Conservation (phyloP, 2,888 invertebrate species). For the Pantelozetes paolii region DNA sequence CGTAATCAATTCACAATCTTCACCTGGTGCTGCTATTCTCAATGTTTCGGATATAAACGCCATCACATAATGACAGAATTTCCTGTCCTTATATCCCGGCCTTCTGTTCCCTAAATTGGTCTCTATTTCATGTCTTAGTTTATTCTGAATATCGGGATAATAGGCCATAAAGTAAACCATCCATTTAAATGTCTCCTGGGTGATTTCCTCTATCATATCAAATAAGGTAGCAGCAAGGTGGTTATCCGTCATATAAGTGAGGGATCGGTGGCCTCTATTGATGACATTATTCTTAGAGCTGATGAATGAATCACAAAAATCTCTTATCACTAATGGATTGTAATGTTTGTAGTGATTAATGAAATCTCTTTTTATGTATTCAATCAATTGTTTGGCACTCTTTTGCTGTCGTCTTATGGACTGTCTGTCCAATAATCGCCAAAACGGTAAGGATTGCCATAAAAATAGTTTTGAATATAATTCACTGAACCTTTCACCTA, state of each 20-base stretch:
- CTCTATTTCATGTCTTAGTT: slow-evolving; percentile 18
- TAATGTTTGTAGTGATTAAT: background rate
- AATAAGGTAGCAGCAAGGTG: background rate
- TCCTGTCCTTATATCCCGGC: background rate
- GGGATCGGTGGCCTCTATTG: background rate
- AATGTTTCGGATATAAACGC: slow-evolving; percentile 25
- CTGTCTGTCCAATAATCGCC: background rate
- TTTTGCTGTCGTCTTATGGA: background rate
- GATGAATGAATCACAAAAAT: slow-evolving; percentile 19
- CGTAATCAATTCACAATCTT: no score
- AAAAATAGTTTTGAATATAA: background rate
- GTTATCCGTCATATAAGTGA: background rate
- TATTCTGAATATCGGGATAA: slow-evolving; percentile 1
- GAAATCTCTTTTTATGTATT: background rate
- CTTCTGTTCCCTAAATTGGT: slow-evolving; percentile 1
- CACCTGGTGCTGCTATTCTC: no score
- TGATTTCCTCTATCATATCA: slow-evolving; percentile 37
- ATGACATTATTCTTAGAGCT: slow-evolving; percentile 1
- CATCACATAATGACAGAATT: background rate
- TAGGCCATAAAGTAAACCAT: background rate
- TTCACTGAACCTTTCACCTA: background rate
- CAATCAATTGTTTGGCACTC: background rate
- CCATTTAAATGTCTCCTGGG: slow-evolving; percentile 21
- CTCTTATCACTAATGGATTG: background rate
- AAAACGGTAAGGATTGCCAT: background rate